Evolutionary conservation across 2,797 vertebrate species (phyloP), one percentile per base, ranked within the genome.

Genomic region (Acrossocheilus wenchowensis): DNA sequence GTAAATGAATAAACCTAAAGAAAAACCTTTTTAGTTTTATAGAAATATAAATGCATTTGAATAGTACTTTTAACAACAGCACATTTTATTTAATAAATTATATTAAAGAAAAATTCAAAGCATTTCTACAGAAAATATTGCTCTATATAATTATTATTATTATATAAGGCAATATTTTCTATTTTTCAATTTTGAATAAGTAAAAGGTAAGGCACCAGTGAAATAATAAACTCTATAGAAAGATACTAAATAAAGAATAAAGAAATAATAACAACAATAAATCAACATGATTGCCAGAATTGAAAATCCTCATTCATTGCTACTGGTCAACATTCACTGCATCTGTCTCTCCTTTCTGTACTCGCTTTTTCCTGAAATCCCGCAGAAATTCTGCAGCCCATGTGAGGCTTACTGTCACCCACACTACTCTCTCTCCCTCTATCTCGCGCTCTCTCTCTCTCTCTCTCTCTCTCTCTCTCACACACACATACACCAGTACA

Each of bases 381-480:
- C 81, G 78, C 78, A 89, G 88, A 90, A 88, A 52, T 89, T 88
- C 91, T 90, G 82, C 15, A 85, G 82, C 86, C 71, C n/a, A 4
- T 86, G 30, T 64, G 85, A 83, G 89, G 79, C 50, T 90, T 85
- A 87, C 84, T 89, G 80, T 89, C 60, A 88, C 36, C n/a, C 30
- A 21, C 30, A 73, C 50, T 73, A 89, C 21, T 79, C 36, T 72
- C 9, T 75, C 72, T 52, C 79, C 36, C 4, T 62, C 11, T 30
- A 4, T 43, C 43, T 19, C 21, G 1, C 71, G 6, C 79, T 21
- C 62, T 45, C 48, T 69, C 78, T 30, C 7, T 57, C 36, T 69
- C 78, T 30, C 7, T 57, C 36, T 17, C 11, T 48, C 60, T 52
- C n/a, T 54, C 68, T 52, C 66, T 50, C 43, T 36, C 82, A 88